Evolutionary conservation across 2,888 invertebrate genomes (phyloP), one percentile per base, ranked within the genome.

Genomic region (Acleris laterana): DNA sequence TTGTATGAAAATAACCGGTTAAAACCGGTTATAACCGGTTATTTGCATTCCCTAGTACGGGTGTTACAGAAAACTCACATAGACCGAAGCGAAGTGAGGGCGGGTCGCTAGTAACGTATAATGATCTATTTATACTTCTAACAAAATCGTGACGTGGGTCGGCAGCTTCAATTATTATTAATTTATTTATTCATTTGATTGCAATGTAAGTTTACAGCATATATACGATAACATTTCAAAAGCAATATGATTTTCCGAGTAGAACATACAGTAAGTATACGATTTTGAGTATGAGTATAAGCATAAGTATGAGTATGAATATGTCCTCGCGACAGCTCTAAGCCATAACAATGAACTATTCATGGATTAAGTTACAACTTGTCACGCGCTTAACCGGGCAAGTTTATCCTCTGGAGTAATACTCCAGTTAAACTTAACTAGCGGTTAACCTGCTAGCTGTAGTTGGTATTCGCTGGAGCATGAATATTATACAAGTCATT

Each of bases 381-480:
- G 57, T 57, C 57, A 57, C 57, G 57, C 46, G 57, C 57, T 57
- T 25, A 57, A 57, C 57, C 46, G 44, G 57, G 46, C 19, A 57
- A 57, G 57, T 57, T 57, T 57, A 57, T 22, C 57, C 57, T 57
- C 57, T n/a, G 25, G 57, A 57, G 57, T 57, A 57, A 57, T 55
- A 55, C 46, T 57, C 44, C 11, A 46, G 57, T 57, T 46, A 57
- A 57, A 57, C 57, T 57, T 57, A 57, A 57, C 57, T 44, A 57
- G 44, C 57, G 25, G 57, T 57, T 57, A 46, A 57, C 22, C 56
- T 38, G 44, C 44, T 22, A 22, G 56, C 42, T 19, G 20, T 55
- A 28, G 44, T 16, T 42, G 56, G 20, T 56, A 56, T 56, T 56
- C 32, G 20, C 38, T 55, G 11, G 5, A 9, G 38, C 19, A 55